Base-by-base conservation (phyloP, 2,797 vertebrate genomes). In the Phataginus tricuspis region DNA sequence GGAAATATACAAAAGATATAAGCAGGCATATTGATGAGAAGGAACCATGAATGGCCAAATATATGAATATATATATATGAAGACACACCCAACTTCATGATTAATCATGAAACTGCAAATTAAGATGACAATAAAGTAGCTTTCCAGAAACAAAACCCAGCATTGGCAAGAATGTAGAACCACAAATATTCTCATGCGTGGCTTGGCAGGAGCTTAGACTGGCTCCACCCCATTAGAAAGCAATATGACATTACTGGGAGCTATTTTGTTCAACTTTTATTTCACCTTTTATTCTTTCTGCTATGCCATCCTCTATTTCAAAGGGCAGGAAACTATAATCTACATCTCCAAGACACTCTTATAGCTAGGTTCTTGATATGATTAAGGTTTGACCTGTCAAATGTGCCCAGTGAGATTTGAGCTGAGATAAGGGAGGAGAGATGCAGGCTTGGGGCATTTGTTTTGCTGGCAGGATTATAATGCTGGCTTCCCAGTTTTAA, bases 111-210 rank as follows among this genome's bases (percentile, higher is more conserved):
- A 64, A 59, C 61, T n/a, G n/a, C 51, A 92, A 74, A 78, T 69
- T 91, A 85, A 84, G 39, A 57, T 74, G 34, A 82, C 80, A 90
- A 75, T 79, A 77, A 87, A 96, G 95, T 68, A 82, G 82, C 72
- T 85, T 92, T 75, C 95, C 75, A 59, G 82, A 95, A 64, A 86
- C 53, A 77, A 96, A 96, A 61, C 34, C 90, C 78, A 86, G 69
- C 42, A 11, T 3, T 93, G 86, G 85, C 82, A 69, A 87, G 80
- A 25, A 84, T 25, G 23, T 19, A 53, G 84, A 91, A 53, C 69
- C 95, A 85, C 82, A 91, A 59, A 55, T 63, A 90, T 45, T 64
- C 88, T 78, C 72, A 72, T 21, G 25, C 15, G 21, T 19, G 34
- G 7, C 45, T 45, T 75, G 88, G 86, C 91, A 86, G 34, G 77